These are phyloP conservation scores for Ichneumoninae sp. DNA, from an alignment of 2,888 invertebrate genomes.

Conservation along the genomic window DNA sequence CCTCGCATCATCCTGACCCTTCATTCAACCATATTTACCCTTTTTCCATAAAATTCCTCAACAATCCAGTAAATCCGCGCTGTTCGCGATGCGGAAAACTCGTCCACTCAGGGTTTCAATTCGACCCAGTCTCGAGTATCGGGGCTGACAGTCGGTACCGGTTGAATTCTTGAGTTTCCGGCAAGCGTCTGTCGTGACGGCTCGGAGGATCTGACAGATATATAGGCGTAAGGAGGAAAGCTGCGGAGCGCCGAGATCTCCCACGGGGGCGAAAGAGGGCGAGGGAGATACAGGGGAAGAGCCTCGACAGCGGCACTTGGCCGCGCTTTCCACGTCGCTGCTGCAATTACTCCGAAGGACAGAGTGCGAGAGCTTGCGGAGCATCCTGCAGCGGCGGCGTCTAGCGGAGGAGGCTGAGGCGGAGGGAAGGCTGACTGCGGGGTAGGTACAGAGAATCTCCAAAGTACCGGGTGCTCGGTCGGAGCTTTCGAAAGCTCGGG, in stretches of 20 bases:
- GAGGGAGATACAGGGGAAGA: slow-evolving; percentile 12
- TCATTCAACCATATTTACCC: too few relatives aligned
- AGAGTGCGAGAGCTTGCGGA: slow-evolving; percentile 33
- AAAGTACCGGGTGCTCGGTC: slow-evolving; percentile 57
- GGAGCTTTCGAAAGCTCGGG: slow-evolving; percentile 68
- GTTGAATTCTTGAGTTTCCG: slow-evolving; percentile 46
- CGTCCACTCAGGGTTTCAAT: neutral
- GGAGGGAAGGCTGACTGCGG: slow-evolving; percentile 47
- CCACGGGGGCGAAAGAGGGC: slow-evolving; percentile 11
- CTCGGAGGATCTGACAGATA: slow-evolving; percentile 32
- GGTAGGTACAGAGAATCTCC: slow-evolving; percentile 62
- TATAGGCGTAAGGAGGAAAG: slow-evolving; percentile 33
- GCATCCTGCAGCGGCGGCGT: slow-evolving; percentile 25
- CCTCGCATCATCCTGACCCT: neutral
- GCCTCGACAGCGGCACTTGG: slow-evolving; percentile 64
- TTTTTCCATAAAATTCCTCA: too few relatives aligned
- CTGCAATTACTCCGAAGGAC: slow-evolving; percentile 60
- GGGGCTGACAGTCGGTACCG: neutral
- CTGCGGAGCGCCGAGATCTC: slow-evolving; percentile 1
- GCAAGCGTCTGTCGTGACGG: slow-evolving; percentile 27
- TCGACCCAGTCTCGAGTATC: slow-evolving; percentile 2
- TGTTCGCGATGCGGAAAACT: neutral
- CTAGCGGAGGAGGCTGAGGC: slow-evolving; percentile 15
- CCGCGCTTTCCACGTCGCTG: slow-evolving; percentile 64
- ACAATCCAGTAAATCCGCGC: neutral